A percentile compares a stretch with the other conserved stretches of the same genome.
phyloP scores from a whole-genome alignment of 2,113 vertebrate genomes.

The Zingel zingel region DNA sequence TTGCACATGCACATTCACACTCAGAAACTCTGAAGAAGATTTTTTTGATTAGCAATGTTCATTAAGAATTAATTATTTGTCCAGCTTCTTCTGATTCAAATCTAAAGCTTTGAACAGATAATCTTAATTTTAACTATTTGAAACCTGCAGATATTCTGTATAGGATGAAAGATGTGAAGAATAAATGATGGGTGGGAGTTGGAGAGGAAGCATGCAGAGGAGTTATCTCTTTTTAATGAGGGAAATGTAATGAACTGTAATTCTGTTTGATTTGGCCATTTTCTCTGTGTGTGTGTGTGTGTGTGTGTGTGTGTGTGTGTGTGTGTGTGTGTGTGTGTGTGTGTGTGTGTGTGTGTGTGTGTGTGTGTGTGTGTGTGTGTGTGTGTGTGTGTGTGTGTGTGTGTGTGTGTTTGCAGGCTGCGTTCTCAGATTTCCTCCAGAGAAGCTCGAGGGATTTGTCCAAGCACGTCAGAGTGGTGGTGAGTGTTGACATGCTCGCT shows the following conservation, averaged over 20 bases:
- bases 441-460: conserved; percentile 98
- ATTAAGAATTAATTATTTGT: background rate
- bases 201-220: conserved; percentile 26
- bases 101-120: background rate
- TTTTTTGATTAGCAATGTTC: background rate
- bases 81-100: background rate
- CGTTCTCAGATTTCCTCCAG: conserved; percentile 97
- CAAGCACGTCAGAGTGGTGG: conserved; percentile 96
- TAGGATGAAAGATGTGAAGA: conserved; percentile 3
- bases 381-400: conserved; percentile 17
- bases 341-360: conserved; percentile 26
- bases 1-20: background rate
- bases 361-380: conserved; percentile 27
- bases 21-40: background rate
- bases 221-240: conserved; percentile 57
- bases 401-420: conserved; percentile 84
- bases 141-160: background rate
- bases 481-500: conserved; percentile 82
- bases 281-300: conserved; percentile 25
- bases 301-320: conserved; percentile 14
- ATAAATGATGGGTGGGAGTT: conserved; percentile 19
- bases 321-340: conserved; percentile 22
- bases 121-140: background rate
- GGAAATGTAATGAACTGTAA: conserved; percentile 58
- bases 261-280: conserved; percentile 54